These are phyloP conservation scores for Torymus tubicola DNA, from an alignment of 2,888 invertebrate species.

Conservation along the genomic window DNA sequence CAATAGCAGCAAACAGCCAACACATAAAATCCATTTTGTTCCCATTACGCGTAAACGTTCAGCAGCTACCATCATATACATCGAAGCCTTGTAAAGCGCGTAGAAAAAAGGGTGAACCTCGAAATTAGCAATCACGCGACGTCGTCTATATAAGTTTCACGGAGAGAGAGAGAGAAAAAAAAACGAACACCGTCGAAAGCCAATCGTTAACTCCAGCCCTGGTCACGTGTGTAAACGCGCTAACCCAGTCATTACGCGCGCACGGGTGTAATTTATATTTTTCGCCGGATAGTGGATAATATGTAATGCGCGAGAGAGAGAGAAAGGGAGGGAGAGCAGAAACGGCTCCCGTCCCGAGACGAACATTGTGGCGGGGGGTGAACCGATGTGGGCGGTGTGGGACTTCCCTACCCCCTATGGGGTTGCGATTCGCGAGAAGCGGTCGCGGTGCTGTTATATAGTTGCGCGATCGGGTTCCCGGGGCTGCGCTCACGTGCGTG, in stretches of 20 bases:
- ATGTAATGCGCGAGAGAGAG: conserved; percentile 18
- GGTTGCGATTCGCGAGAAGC: conserved; percentile 59
- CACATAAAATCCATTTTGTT: conserved; percentile 32
- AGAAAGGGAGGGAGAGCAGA: neutral
- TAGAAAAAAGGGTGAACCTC: conserved; percentile 17
- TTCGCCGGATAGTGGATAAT: conserved; percentile 19
- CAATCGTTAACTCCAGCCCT: conserved; percentile 69
- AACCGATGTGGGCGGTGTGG: conserved; percentile 63
- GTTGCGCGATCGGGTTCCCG: too few relatives aligned
- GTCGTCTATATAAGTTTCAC: neutral
- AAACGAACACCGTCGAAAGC: conserved; percentile 56
- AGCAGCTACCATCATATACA: neutral
- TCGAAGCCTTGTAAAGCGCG: neutral
- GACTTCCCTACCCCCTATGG: conserved; percentile 55
- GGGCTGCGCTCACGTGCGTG: neutral
- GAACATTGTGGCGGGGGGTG: conserved; percentile 58
- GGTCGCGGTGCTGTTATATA: conserved; percentile 11
- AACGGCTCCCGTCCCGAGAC: conserved; percentile 40
- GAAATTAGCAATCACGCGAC: conserved; percentile 46
- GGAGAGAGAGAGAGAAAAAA: neutral
- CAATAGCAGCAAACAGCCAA: neutral
- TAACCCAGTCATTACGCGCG: conserved; percentile 65
- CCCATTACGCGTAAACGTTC: conserved; percentile 29
- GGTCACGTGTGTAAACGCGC: conserved; percentile 66
- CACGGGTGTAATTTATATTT: conserved; percentile 19